A percentile compares a stretch with the other conserved stretches of the same genome.
Conservation (phyloP, 2,888 invertebrate species). For the Ophraella communa region DNA sequence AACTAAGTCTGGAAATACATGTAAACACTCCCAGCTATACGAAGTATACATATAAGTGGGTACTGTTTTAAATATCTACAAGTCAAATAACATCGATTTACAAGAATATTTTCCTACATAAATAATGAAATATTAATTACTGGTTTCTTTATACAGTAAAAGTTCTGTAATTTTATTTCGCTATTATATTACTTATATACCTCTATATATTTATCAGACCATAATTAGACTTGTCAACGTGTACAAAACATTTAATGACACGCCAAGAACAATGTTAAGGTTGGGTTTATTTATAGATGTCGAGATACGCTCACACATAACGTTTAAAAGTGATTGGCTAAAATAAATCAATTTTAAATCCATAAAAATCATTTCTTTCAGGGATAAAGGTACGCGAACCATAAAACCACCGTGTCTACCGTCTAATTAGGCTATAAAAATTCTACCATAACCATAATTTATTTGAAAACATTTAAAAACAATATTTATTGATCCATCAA, state of each 20-base stretch:
- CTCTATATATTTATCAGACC: background rate
- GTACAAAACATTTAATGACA: conserved; percentile 9
- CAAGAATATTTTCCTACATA: background rate
- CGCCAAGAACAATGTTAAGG: conserved; percentile 30
- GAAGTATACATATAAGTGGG: no score
- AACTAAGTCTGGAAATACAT: no score
- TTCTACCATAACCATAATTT: no score
- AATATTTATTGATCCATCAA: no score
- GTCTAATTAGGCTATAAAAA: no score
- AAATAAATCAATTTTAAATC: background rate
- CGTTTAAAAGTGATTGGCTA: background rate
- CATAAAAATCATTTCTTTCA: background rate
- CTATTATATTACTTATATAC: background rate
- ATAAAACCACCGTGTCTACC: no score
- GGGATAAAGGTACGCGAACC: background rate
- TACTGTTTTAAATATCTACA: no score
- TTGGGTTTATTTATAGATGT: conserved; percentile 27
- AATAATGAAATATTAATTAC: background rate
- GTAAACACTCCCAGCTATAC: no score
- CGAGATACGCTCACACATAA: background rate
- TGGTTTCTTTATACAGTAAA: background rate
- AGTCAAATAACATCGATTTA: background rate
- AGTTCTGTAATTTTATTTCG: background rate
- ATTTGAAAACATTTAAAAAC: no score
- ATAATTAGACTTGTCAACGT: conserved; percentile 7